A percentile compares a stretch with the other conserved stretches of the same genome.
These are phyloP conservation scores for Onychorhynchus coronatus DNA, from an alignment of 2,113 vertebrate genomes.

Conservation along the genomic window DNA sequence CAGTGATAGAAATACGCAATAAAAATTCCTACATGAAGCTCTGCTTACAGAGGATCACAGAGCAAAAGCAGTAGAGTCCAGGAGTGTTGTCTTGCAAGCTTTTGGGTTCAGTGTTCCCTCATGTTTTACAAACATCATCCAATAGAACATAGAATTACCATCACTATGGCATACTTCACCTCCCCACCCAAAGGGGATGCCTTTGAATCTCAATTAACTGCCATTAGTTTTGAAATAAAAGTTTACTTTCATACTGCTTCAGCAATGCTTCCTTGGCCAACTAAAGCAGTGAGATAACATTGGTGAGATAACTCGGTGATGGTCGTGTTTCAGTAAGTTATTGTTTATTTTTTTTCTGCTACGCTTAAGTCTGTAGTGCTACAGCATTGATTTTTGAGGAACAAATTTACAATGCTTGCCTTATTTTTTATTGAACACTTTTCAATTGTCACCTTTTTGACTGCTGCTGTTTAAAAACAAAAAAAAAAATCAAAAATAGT, in stretches of 20 bases:
- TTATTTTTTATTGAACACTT: conserved; percentile 38
- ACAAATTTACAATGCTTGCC: not conserved
- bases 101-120: not conserved
- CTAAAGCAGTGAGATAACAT: not conserved
- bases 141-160: not conserved
- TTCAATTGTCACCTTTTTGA: conserved; percentile 21
- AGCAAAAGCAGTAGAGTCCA: conserved; percentile 64
- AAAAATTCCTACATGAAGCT: conserved; percentile 82
- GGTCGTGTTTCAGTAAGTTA: not conserved
- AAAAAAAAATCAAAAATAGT: conserved; percentile 1
- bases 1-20: conserved; percentile 89
- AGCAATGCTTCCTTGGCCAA: not conserved
- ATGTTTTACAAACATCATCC: not conserved
- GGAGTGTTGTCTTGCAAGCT: not conserved
- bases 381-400: not conserved
- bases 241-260: not conserved
- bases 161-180: not conserved
- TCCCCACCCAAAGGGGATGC: not conserved
- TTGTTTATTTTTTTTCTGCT: not conserved
- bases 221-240: not conserved
- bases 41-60: conserved; percentile 82
- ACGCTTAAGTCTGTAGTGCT: not conserved
- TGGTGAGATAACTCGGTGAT: not conserved
- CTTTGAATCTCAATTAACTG: not conserved
- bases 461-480: conserved; percentile 48